A percentile compares a stretch with the other conserved stretches of the same genome.
Conservation (phyloP, 2,797 vertebrate species). For the Heterohyrax brucei region DNA sequence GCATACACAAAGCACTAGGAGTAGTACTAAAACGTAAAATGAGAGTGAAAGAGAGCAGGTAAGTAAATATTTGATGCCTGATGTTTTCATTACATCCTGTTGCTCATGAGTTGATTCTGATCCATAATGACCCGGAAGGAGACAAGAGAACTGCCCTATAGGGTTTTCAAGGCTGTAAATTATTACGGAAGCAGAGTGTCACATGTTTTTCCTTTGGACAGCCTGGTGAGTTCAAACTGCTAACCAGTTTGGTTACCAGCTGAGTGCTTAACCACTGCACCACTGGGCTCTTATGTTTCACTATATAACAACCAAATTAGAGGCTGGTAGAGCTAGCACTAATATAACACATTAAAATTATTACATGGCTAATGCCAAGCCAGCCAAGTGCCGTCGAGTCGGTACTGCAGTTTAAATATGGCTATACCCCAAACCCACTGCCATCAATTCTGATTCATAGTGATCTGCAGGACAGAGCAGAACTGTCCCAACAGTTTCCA, state of each 20-base stretch:
- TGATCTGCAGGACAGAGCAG: too few relatives aligned
- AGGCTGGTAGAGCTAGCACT: constrained; percentile 24
- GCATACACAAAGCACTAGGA: not conserved
- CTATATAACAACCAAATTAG: constrained; percentile 53
- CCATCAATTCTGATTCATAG: not conserved
- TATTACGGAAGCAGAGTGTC: not conserved
- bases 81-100: not conserved
- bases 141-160: not conserved
- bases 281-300: not conserved
- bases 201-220: not conserved
- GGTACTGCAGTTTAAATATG: too few relatives aligned
- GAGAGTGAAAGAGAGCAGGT: not conserved
- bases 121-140: not conserved
- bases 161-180: not conserved
- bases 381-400: too few relatives aligned
- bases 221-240: not conserved
- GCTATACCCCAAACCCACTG: too few relatives aligned
- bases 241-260: not conserved
- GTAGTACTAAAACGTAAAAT: constrained; percentile 40
- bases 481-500: not conserved
- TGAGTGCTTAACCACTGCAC: too few relatives aligned
- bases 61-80: constrained; percentile 19
- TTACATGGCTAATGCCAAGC: not conserved
- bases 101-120: not conserved
- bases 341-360: constrained; percentile 53